Percentiles rank a stretch among this genome's conserved stretches.
These are phyloP conservation scores for Falcunculus frontatus DNA, from an alignment of 2,113 vertebrate genomes.

Conservation along the genomic window DNA sequence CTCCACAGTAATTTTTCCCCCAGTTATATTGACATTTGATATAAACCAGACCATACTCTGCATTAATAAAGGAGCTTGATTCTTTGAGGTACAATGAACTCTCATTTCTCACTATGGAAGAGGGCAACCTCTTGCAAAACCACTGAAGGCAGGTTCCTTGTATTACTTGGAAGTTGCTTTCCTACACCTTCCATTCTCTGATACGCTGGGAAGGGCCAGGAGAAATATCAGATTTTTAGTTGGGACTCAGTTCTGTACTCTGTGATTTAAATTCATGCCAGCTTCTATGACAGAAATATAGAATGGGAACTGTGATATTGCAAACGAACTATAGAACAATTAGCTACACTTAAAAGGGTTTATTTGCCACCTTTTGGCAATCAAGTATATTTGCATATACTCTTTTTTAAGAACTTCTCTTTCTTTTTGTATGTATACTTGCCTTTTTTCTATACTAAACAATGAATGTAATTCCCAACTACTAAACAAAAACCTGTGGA, in stretches of 20 bases:
- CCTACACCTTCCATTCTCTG: not conserved
- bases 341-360: not conserved
- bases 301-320: not conserved
- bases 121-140: not conserved
- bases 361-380: not conserved
- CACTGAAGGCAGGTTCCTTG: not conserved
- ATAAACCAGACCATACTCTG: not conserved
- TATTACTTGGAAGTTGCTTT: not conserved
- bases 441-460: not conserved
- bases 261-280: not conserved
- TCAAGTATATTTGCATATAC: not conserved
- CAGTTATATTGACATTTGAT: not conserved
- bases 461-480: not conserved
- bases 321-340: not conserved
- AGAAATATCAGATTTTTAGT: not conserved
- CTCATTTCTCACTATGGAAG: not conserved
- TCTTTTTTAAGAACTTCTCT: not conserved
- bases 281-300: not conserved
- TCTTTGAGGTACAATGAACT: not conserved
- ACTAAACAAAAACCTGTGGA: not conserved
- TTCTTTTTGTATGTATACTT: not conserved
- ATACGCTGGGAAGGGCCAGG: not conserved
- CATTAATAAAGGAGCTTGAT: not conserved
- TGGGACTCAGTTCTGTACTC: not conserved
- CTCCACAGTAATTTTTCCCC: accelerated